phyloP scores from a whole-genome alignment of 2,113 vertebrate genomes.

The Redunca redunca region DNA sequence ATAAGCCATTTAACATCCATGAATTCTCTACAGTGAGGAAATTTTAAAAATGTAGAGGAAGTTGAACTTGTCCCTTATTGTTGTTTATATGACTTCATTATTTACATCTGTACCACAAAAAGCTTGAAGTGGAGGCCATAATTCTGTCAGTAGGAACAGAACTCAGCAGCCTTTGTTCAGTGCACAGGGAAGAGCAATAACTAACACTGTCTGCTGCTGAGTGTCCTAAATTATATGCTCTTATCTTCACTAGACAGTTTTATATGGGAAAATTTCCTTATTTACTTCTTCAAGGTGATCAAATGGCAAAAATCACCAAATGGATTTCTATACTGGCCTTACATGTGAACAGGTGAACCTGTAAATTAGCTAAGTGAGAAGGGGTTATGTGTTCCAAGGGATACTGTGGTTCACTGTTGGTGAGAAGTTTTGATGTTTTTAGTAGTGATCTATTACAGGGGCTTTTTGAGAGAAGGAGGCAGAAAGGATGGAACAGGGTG shows the following conservation, averaged over 20 bases:
- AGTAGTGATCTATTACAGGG: not conserved
- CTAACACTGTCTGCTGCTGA: not conserved
- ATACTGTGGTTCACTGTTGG: not conserved
- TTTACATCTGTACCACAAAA: constrained; percentile 14
- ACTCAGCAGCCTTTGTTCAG: not conserved
- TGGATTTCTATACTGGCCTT: constrained; percentile 26
- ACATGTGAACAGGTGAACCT: not conserved
- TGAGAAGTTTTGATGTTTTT: not conserved
- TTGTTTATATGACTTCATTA: constrained; percentile 23
- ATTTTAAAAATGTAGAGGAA: not conserved
- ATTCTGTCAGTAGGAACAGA: not conserved
- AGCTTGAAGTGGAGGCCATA: not conserved
- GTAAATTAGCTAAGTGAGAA: constrained; percentile 35
- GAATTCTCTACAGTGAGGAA: not conserved
- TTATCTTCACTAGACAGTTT: constrained; percentile 57
- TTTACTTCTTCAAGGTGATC: constrained; percentile 35
- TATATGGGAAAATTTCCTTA: constrained; percentile 52
- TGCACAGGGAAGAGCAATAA: not conserved
- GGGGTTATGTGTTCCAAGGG: not conserved
- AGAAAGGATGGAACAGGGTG: not conserved
- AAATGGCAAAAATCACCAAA: constrained; percentile 38
- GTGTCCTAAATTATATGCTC: constrained; percentile 40
- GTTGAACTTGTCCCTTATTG: not conserved
- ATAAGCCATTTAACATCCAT: not conserved
- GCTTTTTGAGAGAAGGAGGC: not conserved